Evolutionary conservation across 2,888 invertebrate genomes (phyloP), one percentile per base, ranked within the genome.

Genomic region (Drosophila basisetae): DNA sequence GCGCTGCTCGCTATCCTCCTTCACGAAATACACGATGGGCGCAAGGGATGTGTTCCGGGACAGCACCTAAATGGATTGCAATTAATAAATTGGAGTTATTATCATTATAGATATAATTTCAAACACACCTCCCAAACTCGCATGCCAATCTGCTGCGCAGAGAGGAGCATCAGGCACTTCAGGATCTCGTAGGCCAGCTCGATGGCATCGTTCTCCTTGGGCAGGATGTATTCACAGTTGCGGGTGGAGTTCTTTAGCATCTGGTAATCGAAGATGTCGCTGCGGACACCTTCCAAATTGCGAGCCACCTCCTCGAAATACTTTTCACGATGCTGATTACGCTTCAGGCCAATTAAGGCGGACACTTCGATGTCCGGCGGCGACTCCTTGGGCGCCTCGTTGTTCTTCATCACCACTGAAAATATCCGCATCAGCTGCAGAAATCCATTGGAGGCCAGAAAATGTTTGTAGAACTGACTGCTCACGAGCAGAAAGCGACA

Each of bases 221-320:
- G 93, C 78, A 93, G 76, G 0, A 76, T 73, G 65, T 92, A 93
- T n/a, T 83, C 88, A 61, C 90, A 87, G 13, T 86, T 87, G 10
- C 86, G 84, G 1, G 87, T 84, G 0, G 87, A 78, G 66, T 91
- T 91, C 72, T 92, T 92, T 0, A 93, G 68, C 65, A 92, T 90
- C 60, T 92, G 92, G 39, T 90, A 86, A 71, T 93, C 93, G 63
- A 93, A 93, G 18, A 93, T 92, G 61, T 93, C 93, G 53, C 92
- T 93, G 1, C 93, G 91, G 0, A 92, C 92, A 2, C 92, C 93
- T 64, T 93, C 93, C 65, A 93, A 79, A 73, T 93, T 92, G 0
- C 93, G 91, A 4, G 93, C 92, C 18, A 93, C 93, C 65, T 93
- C 93, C 69, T 92, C 92, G 35, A 93, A 93, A 67, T 93, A 93